Evolutionary conservation across 2,888 invertebrate genomes (phyloP), one percentile per base, ranked within the genome.

Genomic region (Carabus problematicus): DNA sequence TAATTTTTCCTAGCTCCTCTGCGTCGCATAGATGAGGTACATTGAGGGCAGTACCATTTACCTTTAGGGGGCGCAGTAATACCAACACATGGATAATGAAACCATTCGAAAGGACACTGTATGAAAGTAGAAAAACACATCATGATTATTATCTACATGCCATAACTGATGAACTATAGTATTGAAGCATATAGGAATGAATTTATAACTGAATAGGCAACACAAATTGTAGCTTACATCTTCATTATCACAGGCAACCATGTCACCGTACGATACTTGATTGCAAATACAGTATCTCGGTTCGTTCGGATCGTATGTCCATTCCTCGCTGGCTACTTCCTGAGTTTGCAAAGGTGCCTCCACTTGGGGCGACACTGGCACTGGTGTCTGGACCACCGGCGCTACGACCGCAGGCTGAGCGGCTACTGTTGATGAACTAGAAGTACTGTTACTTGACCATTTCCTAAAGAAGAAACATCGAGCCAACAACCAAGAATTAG

Each of bases 191-290:
- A n/a, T n/a, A n/a, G n/a, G n/a, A n/a, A n/a, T n/a, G 9, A 52
- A 70, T 18, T 12, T 70, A 61, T 43, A 14, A 14, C 29, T 62
- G 56, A 56, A 6, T 18, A 55, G 12, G n/a, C 8, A 14, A 1
- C 8, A 11, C 1, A 11, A 47, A 14, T 11, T 9, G 12, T 3
- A 68, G 86, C 91, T 89, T 81, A 95, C 95, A 79, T 95, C 94
- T 81, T 94, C 93, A 82, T 98, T 98, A 84, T 99, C 98, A 84
- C 99, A 98, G 71, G 98, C 98, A 52, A 99, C 97, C 98, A 98
- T 98, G 80, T 97, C 96, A 0, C 98, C 98, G 78, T 97, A 98
- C 0, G 96, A 96, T 16, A 97, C 95, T 83, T 98, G 96, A 83
- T 97, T 97, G 83, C 98, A 98, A 75, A 97, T 89, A 81, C 97